Base-by-base conservation (phyloP, 1,140 invertebrate species). In the Papilio machaon region DNA sequence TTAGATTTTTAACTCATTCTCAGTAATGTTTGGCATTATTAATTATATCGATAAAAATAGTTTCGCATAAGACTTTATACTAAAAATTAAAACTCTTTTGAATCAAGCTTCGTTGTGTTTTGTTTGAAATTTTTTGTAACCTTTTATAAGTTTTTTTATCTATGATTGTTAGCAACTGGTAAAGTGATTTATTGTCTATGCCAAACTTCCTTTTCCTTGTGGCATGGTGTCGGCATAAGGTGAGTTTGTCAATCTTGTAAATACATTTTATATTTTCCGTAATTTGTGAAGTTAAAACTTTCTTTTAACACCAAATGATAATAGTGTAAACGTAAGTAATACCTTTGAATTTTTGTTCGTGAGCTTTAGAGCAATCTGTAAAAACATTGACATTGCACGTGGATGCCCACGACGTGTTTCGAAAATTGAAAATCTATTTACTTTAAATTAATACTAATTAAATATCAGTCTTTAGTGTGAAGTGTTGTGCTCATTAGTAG, bases 151-250 rank as follows among this genome's bases (percentile, higher is more conserved):
- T 30, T 64, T 38, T 76, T 10, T 77, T 64, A 79, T 79, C 76
- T 79, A 54, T 79, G 35, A 60, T 13, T 64, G 46, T 30, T 19
- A 3, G 17, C 19, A 46, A 47, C 58, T 79, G 19, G 23, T 9
- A 60, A 30, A 54, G 9, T 52, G n/a, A 19, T 76, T 73, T 67
- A 15, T 82, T 82, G 76, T 82, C 81, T 82, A 78, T 81, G 81
- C 3, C 17, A 58, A 83, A 82, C 82, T 91, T 91, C 90, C 90
- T 93, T 94, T 94, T 92, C 91, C 91, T 88, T 92, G 91, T 94
- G 89, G 91, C 91, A 94, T 94, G 93, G 93, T 94, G 92, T 90
- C 92, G 91, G 91, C 89, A 83, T 94, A 92, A 94, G 92, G 93
- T 94, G 91, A 94, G 93, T 91, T 88, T 76, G 78, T 81, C 46